Base-by-base conservation (phyloP, 2,797 vertebrate species). In the Astyanax mexicanus region DNA sequence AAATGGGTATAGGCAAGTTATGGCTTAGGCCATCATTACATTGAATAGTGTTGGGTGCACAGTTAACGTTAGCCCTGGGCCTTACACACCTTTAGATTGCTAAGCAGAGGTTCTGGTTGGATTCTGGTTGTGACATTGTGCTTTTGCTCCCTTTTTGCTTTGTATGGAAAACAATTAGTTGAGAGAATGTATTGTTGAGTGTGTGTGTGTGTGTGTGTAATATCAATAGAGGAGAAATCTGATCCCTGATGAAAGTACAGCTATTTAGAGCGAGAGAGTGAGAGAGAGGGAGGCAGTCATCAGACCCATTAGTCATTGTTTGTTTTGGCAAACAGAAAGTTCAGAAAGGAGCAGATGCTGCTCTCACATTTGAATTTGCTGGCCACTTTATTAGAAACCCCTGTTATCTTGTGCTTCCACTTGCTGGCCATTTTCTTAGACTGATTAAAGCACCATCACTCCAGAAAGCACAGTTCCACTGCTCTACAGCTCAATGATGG, bases 141-240 rank as follows among this genome's bases (percentile, higher is more conserved):
- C 23, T 27, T 37, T 27, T 0, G n/a, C n/a, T n/a, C n/a, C n/a
- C n/a, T n/a, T n/a, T n/a, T n/a, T 3, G 37, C 29, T 57, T 57
- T 68, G 40, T 58, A 37, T 0, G 3, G 9, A 13, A 75, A 25
- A 25, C 13, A 0, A 8, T 45, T 45, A 29, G 23, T 47, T 32
- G 23, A 66, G 25, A n/a, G 21, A 51, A 13, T 0, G 9, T 49
- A 71, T 49, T 42, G 49, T 49, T 35, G 11, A 37, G 8, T 42
- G 19, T n/a, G n/a, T n/a, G n/a, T n/a, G n/a, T n/a, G 37, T 32
- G 17, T 58, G 45, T 71, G 65, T 61, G n/a, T 67, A 42, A n/a
- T 23, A 32, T 69, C 38, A 70, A 62, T 49, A 71, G 35, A 38
- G 55, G 57, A 64, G 79, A 78, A 82, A 85, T 71, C 10, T 81